These are phyloP conservation scores for Lucilia sericata DNA, from an alignment of 1,140 invertebrate species.

Conservation along the genomic window DNA sequence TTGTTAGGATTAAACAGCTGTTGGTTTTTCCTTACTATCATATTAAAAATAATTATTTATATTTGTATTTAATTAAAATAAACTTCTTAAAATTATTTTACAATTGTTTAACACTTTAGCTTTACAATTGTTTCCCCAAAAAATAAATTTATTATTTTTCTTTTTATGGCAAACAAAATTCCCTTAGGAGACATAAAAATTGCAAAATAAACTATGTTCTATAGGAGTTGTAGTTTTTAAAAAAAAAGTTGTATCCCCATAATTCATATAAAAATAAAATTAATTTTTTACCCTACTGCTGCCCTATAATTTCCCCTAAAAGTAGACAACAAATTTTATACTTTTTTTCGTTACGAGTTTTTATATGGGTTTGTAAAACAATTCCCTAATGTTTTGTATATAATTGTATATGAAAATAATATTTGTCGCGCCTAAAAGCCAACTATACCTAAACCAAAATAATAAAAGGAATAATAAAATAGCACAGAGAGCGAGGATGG, in stretches of 20 bases:
- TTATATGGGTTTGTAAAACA: constrained; percentile 13
- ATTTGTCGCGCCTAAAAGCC: constrained; percentile 13
- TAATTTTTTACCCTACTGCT: neutral
- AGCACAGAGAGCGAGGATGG: neutral
- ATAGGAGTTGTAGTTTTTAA: neutral
- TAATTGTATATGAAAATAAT: neutral
- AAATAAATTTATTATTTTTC: too few relatives aligned
- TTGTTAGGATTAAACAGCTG: too few relatives aligned
- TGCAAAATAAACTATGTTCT: neutral
- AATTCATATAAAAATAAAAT: constrained; percentile 28
- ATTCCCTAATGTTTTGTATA: constrained; percentile 7
- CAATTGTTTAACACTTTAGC: too few relatives aligned
- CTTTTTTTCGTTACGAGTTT: too few relatives aligned
- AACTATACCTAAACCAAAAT: neutral
- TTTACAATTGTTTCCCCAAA: too few relatives aligned
- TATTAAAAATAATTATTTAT: too few relatives aligned
- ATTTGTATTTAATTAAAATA: too few relatives aligned
- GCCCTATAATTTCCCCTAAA: neutral
- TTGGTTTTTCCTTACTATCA: too few relatives aligned
- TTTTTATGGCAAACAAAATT: neutral
- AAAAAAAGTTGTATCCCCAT: constrained; percentile 10
- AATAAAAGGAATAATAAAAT: neutral
- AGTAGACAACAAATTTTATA: neutral
- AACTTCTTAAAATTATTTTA: too few relatives aligned
- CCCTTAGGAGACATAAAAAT: constrained; percentile 5